phyloP scores from a whole-genome alignment of 2,888 invertebrate genomes.

The Ceramica pisi region DNA sequence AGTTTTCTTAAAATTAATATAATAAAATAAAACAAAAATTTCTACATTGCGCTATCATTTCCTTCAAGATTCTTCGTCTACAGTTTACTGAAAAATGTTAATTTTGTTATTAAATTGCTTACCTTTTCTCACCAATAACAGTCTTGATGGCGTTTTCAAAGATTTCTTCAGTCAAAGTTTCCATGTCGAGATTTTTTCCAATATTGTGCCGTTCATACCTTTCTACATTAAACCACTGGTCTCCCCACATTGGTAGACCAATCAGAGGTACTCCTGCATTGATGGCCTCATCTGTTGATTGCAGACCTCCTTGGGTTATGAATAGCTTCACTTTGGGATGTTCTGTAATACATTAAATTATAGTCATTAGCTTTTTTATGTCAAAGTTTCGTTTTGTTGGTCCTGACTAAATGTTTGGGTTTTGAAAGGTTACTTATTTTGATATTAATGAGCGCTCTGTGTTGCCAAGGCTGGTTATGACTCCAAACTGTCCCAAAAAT shows the following conservation, averaged over 20 bases:
- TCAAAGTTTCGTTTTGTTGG: not conserved
- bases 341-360: conserved; percentile 52
- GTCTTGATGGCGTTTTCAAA: conserved; percentile 58
- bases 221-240: conserved; percentile 80
- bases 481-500: too few relatives aligned
- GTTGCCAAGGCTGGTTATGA: too few relatives aligned
- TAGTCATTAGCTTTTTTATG: too few relatives aligned
- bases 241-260: conserved; percentile 81
- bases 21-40: too few relatives aligned
- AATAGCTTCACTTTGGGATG: conserved; percentile 86
- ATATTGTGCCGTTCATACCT: conserved; percentile 71
- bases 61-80: too few relatives aligned
- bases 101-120: too few relatives aligned
- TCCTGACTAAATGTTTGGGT: too few relatives aligned
- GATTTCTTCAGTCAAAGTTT: conserved; percentile 67
- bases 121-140: conserved; percentile 35
- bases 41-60: too few relatives aligned
- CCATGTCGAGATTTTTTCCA: conserved; percentile 75
- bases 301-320: conserved; percentile 85
- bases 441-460: too few relatives aligned
- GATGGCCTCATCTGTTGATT: conserved; percentile 84
- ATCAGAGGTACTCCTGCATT: conserved; percentile 80
- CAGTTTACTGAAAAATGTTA: too few relatives aligned
- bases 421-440: too few relatives aligned
- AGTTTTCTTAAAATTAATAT: too few relatives aligned